phyloP scores from a whole-genome alignment of 1,140 invertebrate genomes.

The Trichomalopsis sarcophagae region DNA sequence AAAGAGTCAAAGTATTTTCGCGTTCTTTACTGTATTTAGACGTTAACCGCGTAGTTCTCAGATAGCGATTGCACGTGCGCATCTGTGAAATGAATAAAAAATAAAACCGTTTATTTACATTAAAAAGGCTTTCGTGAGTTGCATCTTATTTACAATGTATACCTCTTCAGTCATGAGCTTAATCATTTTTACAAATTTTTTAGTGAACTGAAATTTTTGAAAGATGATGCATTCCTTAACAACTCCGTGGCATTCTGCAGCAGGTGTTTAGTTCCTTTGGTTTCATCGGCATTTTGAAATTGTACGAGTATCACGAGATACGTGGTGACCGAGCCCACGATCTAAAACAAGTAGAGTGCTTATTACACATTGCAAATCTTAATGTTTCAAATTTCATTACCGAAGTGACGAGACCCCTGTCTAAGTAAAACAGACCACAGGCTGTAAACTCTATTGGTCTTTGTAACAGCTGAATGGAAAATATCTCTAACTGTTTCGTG shows the following conservation, averaged over 20 bases:
- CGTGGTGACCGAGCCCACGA: constrained; percentile 81
- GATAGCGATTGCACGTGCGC: constrained; percentile 50
- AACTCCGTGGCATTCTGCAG: constrained; percentile 62
- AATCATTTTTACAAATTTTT: constrained; percentile 8
- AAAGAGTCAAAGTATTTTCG: constrained; percentile 56
- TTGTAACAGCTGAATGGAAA: constrained; percentile 80
- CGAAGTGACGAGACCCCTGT: constrained; percentile 79
- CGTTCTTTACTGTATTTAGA: constrained; percentile 55
- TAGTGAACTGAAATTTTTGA: constrained; percentile 36
- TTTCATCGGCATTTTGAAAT: constrained; percentile 76
- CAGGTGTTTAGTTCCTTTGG: constrained; percentile 57
- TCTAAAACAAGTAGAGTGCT: constrained; percentile 70
- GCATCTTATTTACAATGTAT: constrained; percentile 8
- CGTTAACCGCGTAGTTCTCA: constrained; percentile 51
- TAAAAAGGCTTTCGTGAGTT: constrained; percentile 19
- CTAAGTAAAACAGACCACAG: constrained; percentile 79
- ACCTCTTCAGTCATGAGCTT: neutral
- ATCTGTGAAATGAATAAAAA: constrained; percentile 53
- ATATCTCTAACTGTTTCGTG: constrained; percentile 77
- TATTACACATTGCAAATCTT: neutral
- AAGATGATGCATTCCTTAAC: constrained; percentile 57
- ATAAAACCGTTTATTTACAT: constrained; percentile 57
- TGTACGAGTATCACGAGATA: constrained; percentile 84
- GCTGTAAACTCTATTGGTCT: constrained; percentile 79
- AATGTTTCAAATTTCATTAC: constrained; percentile 69